Conservation (phyloP, 2,888 invertebrate genomes). For the Cabera pusaria region DNA sequence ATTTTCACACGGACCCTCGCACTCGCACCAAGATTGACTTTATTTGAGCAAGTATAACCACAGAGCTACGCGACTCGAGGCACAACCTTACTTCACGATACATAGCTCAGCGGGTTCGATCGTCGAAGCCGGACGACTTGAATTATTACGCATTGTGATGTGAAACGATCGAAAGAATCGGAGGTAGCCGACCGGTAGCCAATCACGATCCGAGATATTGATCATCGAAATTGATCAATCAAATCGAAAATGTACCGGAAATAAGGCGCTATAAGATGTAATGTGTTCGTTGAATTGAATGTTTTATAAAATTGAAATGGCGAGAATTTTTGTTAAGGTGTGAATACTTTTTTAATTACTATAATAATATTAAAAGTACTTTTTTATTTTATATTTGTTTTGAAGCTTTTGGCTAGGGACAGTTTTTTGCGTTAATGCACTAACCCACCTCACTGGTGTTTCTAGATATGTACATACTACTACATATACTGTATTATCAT, state of each 20-base stretch:
- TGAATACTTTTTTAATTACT: no score
- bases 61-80: constrained; percentile 62
- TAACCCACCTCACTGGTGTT: no score
- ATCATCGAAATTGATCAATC: constrained; percentile 82
- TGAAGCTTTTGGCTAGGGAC: no score
- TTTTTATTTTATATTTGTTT: no score
- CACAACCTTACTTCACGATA: constrained; percentile 48
- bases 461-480: no score
- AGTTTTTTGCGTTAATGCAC: no score
- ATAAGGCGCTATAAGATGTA: constrained; percentile 75
- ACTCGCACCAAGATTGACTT: constrained; percentile 76
- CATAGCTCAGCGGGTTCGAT: constrained; percentile 50
- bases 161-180: constrained; percentile 58
- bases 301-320: constrained; percentile 57
- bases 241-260: constrained; percentile 79
- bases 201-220: constrained; percentile 77
- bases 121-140: constrained; percentile 41
- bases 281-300: constrained; percentile 62
- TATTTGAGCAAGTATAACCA: constrained; percentile 81
- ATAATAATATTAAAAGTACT: no score
- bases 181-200: constrained; percentile 68
- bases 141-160: constrained; percentile 60
- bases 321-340: constrained; percentile 37
- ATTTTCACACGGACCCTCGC: constrained; percentile 78
- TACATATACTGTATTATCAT: no score